These are phyloP conservation scores for Araneus ventricosus DNA, from an alignment of 1,140 invertebrate species.

Conservation along the genomic window DNA sequence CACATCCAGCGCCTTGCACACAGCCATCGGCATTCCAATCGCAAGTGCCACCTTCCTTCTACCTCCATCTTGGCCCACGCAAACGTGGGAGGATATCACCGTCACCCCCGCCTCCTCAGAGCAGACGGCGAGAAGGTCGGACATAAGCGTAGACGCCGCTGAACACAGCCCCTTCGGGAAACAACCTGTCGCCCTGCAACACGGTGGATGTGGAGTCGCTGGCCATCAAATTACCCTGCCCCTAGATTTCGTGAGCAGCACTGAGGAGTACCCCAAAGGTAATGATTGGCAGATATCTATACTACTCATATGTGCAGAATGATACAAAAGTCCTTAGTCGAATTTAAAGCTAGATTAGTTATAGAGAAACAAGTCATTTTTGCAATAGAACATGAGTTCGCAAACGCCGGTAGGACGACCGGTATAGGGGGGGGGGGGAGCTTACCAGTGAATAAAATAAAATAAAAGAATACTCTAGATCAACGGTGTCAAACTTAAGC, in stretches of 20 bases:
- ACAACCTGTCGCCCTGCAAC: background rate
- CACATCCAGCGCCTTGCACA: background rate
- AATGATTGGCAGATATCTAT: background rate
- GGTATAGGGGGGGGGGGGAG: too few species aligned
- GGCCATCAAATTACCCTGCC: constrained; percentile 11
- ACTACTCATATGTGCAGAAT: too few species aligned
- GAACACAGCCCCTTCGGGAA: constrained; percentile 22
- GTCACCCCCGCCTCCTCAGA: background rate
- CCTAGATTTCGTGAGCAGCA: background rate
- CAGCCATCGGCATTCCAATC: constrained; percentile 32
- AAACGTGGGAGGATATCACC: background rate
- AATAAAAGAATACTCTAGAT: too few species aligned
- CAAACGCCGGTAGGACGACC: too few species aligned
- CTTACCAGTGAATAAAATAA: too few species aligned
- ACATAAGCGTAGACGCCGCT: constrained; percentile 17
- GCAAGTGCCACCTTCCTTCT: background rate
- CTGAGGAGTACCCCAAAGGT: constrained; percentile 48
- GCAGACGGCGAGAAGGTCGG: background rate
- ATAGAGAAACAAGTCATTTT: too few species aligned
- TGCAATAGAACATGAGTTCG: too few species aligned
- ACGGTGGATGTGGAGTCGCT: constrained; percentile 37
- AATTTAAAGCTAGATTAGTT: too few species aligned
- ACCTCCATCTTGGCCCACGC: background rate
- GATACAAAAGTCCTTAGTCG: too few species aligned
- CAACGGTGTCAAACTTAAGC: too few species aligned